phyloP scores from a whole-genome alignment of 2,113 vertebrate genomes.

The Platanista minor region DNA sequence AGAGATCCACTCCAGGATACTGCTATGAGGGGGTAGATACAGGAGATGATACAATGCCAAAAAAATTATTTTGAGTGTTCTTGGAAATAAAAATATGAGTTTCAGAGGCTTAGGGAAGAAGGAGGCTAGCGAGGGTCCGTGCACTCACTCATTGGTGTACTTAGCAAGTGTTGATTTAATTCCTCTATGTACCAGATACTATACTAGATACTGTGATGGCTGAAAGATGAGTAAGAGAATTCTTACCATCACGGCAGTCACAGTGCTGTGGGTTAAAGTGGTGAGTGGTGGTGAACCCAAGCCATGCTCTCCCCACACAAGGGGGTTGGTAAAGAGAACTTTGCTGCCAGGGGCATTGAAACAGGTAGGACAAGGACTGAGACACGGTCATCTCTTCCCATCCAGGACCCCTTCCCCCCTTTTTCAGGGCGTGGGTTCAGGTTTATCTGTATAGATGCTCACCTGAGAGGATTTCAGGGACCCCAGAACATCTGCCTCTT shows the following conservation, averaged over 20 bases:
- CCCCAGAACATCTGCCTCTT: background rate
- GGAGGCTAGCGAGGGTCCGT: fast-evolving
- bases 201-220: background rate
- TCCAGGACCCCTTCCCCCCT: fast-evolving
- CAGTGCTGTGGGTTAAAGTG: background rate
- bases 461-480: background rate
- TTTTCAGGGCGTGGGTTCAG: background rate
- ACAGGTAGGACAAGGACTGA: background rate
- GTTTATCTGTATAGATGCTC: background rate
- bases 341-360: fast-evolving
- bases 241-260: background rate
- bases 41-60: background rate
- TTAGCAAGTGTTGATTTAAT: background rate
- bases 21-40: background rate
- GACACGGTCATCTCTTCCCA: fast-evolving
- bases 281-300: background rate
- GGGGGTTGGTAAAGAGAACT: background rate
- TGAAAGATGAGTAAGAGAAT: background rate
- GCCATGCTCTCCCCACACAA: background rate
- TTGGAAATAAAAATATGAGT: background rate
- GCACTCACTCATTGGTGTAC: fast-evolving
- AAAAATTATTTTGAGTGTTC: background rate
- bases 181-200: background rate
- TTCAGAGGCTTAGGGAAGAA: background rate
- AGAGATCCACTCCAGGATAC: no score